phyloP scores from a whole-genome alignment of 2,113 vertebrate genomes.

The Alectura lathami region DNA sequence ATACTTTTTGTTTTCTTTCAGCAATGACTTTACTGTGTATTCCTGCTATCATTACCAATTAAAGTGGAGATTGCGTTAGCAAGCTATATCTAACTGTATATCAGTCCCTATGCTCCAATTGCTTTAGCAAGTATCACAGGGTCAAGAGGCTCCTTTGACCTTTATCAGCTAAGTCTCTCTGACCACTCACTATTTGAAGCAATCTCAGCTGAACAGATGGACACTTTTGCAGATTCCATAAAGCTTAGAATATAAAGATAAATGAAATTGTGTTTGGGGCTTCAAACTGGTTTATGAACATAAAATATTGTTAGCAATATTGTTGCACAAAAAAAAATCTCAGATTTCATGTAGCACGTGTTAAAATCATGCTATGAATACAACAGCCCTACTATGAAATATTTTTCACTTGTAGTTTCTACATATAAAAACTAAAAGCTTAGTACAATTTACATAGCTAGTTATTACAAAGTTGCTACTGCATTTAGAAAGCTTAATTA shows the following conservation, averaged over 20 bases:
- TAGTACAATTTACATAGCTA: neutral
- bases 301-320: conserved; percentile 65
- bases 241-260: conserved; percentile 80
- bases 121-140: conserved; percentile 70
- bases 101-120: conserved; percentile 70
- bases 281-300: conserved; percentile 69
- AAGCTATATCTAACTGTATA: conserved; percentile 74
- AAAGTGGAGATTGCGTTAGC: conserved; percentile 70
- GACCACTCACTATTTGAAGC: conserved; percentile 78
- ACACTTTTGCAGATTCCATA: conserved; percentile 78
- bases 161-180: conserved; percentile 78
- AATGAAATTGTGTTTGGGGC: conserved; percentile 73
- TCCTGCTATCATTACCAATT: conserved; percentile 82
- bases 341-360: neutral
- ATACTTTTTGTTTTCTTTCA: conserved; percentile 82
- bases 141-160: conserved; percentile 83
- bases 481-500: neutral
- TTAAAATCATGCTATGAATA: neutral
- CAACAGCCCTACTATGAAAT: neutral
- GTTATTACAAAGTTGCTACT: neutral
- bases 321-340: conserved; percentile 11
- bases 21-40: conserved; percentile 74
- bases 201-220: conserved; percentile 90
- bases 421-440: neutral
- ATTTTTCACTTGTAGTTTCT: neutral